These are phyloP conservation scores for Eufriesea mexicana DNA, from an alignment of 1,140 invertebrate species.

Conservation along the genomic window DNA sequence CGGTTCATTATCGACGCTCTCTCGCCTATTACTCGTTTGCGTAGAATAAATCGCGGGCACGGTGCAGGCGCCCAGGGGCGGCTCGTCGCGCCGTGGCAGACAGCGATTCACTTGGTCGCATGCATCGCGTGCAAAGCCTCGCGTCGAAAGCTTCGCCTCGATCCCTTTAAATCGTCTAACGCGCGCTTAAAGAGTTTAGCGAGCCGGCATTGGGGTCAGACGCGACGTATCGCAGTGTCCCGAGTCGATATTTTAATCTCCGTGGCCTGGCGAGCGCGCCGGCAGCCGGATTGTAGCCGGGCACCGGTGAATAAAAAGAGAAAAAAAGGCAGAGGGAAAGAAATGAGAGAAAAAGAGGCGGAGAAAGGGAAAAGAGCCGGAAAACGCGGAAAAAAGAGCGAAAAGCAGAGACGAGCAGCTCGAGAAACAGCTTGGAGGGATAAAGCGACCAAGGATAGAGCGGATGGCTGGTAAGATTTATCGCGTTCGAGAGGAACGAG, in stretches of 20 bases:
- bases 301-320: conserved; percentile 40
- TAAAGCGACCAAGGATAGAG: conserved; percentile 22
- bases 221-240: conserved; percentile 69
- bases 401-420: not conserved
- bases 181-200: conserved; percentile 68
- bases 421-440: not conserved
- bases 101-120: not conserved
- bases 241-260: conserved; percentile 81
- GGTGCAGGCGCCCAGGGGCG: not conserved
- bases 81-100: not conserved
- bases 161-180: conserved; percentile 47
- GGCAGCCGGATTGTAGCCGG: conserved; percentile 51
- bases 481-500: conserved; percentile 15
- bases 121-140: not conserved
- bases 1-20: not conserved
- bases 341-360: not conserved
- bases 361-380: not conserved
- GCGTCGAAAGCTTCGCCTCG: conserved; percentile 16
- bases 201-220: conserved; percentile 62
- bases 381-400: conserved; percentile 4
- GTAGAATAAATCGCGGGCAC: not conserved
- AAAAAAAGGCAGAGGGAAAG: not conserved
- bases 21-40: not conserved
- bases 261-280: conserved; percentile 64
- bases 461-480: conserved; percentile 50